Percentiles rank a stretch among this genome's conserved stretches.
Evolutionary conservation across 2,797 vertebrate genomes (phyloP).

Genomic region (Alauda arvensis): DNA sequence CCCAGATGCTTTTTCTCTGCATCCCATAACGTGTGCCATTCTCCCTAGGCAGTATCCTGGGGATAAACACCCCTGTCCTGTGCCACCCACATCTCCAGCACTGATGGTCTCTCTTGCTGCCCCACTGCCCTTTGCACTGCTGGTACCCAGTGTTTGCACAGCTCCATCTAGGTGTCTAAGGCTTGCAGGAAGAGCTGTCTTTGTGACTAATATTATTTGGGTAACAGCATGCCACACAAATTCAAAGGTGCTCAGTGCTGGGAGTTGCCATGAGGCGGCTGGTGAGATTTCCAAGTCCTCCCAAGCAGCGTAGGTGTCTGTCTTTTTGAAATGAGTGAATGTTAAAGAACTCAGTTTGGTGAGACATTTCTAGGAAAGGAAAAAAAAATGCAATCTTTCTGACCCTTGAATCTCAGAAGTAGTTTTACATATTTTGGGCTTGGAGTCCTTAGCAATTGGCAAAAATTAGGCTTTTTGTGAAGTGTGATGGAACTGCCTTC

Average conservation of each 20-base stretch:
- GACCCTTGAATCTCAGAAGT: neutral
- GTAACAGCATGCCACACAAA: neutral
- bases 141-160: fast-evolving
- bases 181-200: neutral
- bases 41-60: neutral
- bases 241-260: neutral
- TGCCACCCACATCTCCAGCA: neutral
- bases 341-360: neutral
- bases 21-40: fast-evolving
- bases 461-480: neutral
- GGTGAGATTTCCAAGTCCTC: neutral
- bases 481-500: neutral
- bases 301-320: neutral
- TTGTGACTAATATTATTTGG: neutral
- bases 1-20: neutral
- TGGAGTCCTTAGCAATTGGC: neutral
- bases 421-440: neutral
- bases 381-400: neutral
- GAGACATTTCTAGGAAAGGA: neutral
- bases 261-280: neutral
- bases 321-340: neutral
- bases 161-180: neutral
- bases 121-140: neutral
- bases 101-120: neutral
- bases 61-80: neutral